Evolutionary conservation across 35 echinoderm and acorn worm genomes (phyloP), one percentile per base, ranked within the genome.

Genomic region (Ophiothrix spiculata): DNA sequence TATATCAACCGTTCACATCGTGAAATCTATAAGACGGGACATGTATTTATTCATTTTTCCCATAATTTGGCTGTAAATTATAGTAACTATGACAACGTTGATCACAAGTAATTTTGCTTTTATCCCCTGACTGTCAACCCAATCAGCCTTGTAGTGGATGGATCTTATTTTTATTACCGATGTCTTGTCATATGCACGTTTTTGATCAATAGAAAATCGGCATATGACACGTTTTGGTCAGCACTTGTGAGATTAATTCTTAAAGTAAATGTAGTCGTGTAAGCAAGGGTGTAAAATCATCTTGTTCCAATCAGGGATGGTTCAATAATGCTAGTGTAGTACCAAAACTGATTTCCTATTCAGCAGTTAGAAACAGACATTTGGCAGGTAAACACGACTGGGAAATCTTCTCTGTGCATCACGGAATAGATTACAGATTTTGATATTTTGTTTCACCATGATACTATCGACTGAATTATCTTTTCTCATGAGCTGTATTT

Each of bases 201-300:
- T 69, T 69, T 69, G 60, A 69, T 69, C 60, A 69, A 69, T 15
- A n/a, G 60, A 69, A 69, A 69, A 69, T 69, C 3, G 25, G 60
- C 60, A 69, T 69, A 25, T 69, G 60, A 69, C 60, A 69, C 60
- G 60, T 69, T 69, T 28, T 69, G 60, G 60, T 69, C 60, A 69
- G 60, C 60, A 12, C 60, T 69, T 15, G 23, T 69, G 23, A 69
- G 60, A 69, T 25, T 69, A 69, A 69, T 69, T 69, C 60, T 69
- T 1, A 25, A 69, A n/a, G 60, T 69, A 69, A 69, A 69, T 6
- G 6, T 25, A 69, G 60, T 69, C 60, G n/a, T n/a, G n/a, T n/a
- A n/a, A 69, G 29, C 60, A 69, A 69, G 60, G 1, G 60, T 15
- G 4, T 15, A 69, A 69, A 69, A 15, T 28, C 6, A n/a, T n/a